phyloP scores from a whole-genome alignment of 2,113 vertebrate genomes.

The Ciconia maguari region DNA sequence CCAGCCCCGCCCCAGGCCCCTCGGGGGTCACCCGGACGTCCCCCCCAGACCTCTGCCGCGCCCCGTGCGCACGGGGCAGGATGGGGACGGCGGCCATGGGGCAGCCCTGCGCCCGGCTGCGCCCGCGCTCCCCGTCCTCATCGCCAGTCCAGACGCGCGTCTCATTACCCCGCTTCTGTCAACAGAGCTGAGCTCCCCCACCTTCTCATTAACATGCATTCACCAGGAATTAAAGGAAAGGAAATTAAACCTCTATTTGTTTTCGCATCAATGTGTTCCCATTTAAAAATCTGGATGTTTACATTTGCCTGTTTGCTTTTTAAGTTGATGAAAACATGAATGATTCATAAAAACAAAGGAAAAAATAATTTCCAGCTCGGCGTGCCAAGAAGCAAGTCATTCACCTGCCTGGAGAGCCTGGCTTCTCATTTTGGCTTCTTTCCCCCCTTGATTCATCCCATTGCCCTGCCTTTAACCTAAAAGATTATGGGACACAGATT shows the following conservation, averaged over 20 bases:
- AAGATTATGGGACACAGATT: accelerated
- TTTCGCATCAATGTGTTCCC: not conserved
- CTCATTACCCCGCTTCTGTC: not conserved
- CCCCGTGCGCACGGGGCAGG: not conserved
- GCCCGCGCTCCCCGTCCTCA: not conserved
- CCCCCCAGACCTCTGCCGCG: accelerated
- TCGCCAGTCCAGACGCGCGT: not conserved
- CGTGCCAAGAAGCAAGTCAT: not conserved
- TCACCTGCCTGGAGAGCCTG: not conserved
- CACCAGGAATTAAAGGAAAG: not conserved
- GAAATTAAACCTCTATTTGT: conserved; percentile 33
- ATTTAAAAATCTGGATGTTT: conserved; percentile 12
- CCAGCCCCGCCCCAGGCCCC: not conserved
- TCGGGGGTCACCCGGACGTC: accelerated
- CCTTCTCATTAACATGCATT: not conserved
- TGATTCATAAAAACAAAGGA: conserved; percentile 13
- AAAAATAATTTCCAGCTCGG: not conserved
- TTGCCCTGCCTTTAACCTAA: not conserved
- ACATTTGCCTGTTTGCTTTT: conserved; percentile 23
- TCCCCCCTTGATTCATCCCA: not conserved
- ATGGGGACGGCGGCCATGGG: accelerated
- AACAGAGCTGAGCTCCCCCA: not conserved
- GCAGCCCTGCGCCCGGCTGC: not conserved
- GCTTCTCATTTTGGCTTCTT: accelerated
- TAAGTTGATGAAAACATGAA: conserved; percentile 22